Conservation (phyloP, 2,113 vertebrate species). For the Polyodon spathula region DNA sequence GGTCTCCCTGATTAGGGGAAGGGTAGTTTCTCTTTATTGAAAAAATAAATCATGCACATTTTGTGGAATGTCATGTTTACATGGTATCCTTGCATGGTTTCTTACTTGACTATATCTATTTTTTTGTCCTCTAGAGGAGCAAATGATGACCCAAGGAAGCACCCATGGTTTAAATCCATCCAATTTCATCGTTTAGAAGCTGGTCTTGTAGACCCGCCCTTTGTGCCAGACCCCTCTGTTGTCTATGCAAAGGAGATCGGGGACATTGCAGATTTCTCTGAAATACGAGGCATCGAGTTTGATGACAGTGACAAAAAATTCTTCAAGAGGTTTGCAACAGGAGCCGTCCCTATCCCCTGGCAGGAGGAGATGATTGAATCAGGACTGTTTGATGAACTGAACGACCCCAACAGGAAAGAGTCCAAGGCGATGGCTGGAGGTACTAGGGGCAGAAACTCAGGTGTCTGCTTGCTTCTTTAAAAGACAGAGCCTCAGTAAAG, state of each 20-base stretch:
- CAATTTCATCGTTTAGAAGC: slow-evolving; percentile 84
- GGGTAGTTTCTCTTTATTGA: too few relatives aligned
- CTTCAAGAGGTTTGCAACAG: slow-evolving; percentile 78
- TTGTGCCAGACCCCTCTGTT: slow-evolving; percentile 79
- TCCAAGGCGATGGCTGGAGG: slow-evolving; percentile 30
- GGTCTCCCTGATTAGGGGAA: too few relatives aligned
- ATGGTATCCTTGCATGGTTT: too few relatives aligned
- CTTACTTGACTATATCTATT: neutral
- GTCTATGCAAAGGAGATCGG: slow-evolving; percentile 84
- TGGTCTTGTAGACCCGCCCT: slow-evolving; percentile 68
- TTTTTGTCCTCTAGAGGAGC: slow-evolving; percentile 49
- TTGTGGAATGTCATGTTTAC: too few relatives aligned
- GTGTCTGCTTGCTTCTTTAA: slow-evolving; percentile 69
- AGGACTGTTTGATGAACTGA: slow-evolving; percentile 74
- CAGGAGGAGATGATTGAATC: slow-evolving; percentile 83
- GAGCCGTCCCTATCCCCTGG: slow-evolving; percentile 70
- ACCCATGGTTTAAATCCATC: slow-evolving; percentile 76
- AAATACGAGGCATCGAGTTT: slow-evolving; percentile 74
- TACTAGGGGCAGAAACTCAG: slow-evolving; percentile 51
- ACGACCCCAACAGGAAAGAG: slow-evolving; percentile 60
- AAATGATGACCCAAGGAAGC: slow-evolving; percentile 75
- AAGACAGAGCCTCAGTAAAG: neutral
- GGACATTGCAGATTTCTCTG: slow-evolving; percentile 85
- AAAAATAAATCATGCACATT: too few relatives aligned
- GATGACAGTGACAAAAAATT: slow-evolving; percentile 78